Base-by-base conservation (phyloP, 2,113 vertebrate genomes). In the Hypomesus transpacificus region DNA sequence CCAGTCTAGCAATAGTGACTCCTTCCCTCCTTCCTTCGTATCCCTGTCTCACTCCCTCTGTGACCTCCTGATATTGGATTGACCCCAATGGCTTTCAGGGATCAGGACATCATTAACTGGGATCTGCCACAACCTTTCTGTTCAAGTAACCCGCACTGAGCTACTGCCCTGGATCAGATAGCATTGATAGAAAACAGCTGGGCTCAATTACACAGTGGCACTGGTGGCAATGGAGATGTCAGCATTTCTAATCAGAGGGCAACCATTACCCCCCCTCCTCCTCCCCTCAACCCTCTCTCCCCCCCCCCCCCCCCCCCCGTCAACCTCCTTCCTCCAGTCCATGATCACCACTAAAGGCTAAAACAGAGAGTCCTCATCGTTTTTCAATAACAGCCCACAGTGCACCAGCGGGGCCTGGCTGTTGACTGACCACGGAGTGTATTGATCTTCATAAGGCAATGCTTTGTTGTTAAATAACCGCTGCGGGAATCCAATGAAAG, bases 51-150 rank as follows among this genome's bases (percentile, higher is more conserved):
- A 68, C 73, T 67, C 63, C n/a, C 20, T 26, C 74, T 73, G 63
- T 62, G 81, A 83, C 80, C 78, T 78, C 70, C 76, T 82, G 78
- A 75, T 88, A 88, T 88, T 87, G 85, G 85, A 88, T 90, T 89
- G 84, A 87, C 88, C 88, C 81, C 72, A 75, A 75, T 74, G 83
- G 82, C 81, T 76, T 46, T 73, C 69, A 74, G 75, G 74, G 86
- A 82, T 84, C 79, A 68, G 73, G 86, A 86, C 85, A 84, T 89
- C 81, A 88, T 90, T 89, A 85, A 84, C 76, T 69, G 76, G 16
- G 54, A 75, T 76, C 71, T 69, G 73, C 73, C 63, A 1, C 85
- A 82, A 81, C 85, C 80, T 77, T 71, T 78, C 73, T 61, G 79
- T 76, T 85, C 68, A n/a, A 78, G 70, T 70, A 80, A 76, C 69